Evolutionary conservation across 2,888 invertebrate species (phyloP).

Genomic region (Nebria brevicollis): DNA sequence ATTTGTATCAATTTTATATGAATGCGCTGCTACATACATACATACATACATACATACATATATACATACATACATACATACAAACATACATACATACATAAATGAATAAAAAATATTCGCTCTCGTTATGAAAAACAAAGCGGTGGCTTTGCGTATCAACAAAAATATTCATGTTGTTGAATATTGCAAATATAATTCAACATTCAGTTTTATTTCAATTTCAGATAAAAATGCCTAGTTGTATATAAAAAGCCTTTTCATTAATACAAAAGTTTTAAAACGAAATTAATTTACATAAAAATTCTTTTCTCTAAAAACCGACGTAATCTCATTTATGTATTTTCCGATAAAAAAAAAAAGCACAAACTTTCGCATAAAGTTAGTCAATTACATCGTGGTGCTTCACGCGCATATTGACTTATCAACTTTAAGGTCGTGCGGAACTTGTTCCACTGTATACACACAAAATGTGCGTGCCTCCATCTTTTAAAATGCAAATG

Average conservation of each 20-base stretch:
- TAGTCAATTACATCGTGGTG: neutral
- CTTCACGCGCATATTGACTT: neutral
- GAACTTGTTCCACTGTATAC: neutral
- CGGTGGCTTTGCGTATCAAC: too few species aligned
- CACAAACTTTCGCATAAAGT: neutral
- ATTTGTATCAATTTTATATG: constrained; percentile 13
- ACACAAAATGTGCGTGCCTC: constrained; percentile 5
- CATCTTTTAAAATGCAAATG: constrained; percentile 38
- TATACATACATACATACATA: neutral
- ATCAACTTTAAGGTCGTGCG: neutral
- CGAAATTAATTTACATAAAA: neutral
- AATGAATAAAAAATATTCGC: too few species aligned
- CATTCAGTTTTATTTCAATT: too few species aligned
- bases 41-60: neutral
- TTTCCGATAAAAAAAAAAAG: neutral
- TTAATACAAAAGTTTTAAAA: neutral
- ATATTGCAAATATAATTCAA: too few species aligned
- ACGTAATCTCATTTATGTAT: neutral
- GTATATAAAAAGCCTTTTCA: neutral
- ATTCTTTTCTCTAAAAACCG: neutral
- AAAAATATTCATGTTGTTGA: too few species aligned
- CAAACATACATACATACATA: neutral
- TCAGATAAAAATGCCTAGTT: neutral
- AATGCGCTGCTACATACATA: neutral
- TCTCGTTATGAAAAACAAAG: too few species aligned